Evolutionary conservation across 2,888 invertebrate genomes (phyloP).

Genomic region (Pandemis corylana): DNA sequence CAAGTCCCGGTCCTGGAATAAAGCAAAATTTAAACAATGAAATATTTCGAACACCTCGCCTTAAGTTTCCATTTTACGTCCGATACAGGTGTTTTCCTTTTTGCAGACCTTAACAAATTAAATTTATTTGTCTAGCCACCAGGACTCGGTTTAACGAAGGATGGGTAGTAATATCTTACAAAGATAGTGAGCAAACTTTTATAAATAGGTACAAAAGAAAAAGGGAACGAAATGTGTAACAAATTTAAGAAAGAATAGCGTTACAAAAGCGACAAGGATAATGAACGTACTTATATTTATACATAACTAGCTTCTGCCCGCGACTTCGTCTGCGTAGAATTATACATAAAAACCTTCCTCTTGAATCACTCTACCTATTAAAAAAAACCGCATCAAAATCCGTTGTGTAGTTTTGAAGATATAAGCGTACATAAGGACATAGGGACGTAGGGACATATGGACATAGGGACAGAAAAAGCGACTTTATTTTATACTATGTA

Average conservation of each 20-base stretch:
- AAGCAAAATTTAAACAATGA: slow-evolving; percentile 16
- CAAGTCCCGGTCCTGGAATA: slow-evolving; percentile 4
- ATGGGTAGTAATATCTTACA: slow-evolving; percentile 2
- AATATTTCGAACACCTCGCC: slow-evolving; percentile 7
- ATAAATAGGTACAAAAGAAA: neutral
- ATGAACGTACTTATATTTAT: neutral
- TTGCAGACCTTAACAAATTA: neutral
- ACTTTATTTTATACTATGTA: too few species aligned
- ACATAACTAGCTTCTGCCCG: too few species aligned
- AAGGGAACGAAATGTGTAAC: neutral
- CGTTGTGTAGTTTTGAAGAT: too few species aligned
- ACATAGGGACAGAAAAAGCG: too few species aligned
- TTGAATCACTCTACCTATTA: too few species aligned
- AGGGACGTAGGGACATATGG: too few species aligned
- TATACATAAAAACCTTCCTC: too few species aligned
- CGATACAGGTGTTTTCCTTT: neutral
- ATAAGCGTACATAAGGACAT: too few species aligned
- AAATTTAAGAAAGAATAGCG: neutral
- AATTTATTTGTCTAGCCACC: slow-evolving; percentile 15
- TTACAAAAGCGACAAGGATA: neutral
- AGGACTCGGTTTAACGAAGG: neutral
- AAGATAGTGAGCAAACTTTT: neutral
- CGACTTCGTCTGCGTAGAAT: too few species aligned
- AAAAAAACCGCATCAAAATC: too few species aligned
- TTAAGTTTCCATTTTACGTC: neutral